Conservation (phyloP, 2,888 invertebrate species). For the Stenoptilia bipunctidactyla region DNA sequence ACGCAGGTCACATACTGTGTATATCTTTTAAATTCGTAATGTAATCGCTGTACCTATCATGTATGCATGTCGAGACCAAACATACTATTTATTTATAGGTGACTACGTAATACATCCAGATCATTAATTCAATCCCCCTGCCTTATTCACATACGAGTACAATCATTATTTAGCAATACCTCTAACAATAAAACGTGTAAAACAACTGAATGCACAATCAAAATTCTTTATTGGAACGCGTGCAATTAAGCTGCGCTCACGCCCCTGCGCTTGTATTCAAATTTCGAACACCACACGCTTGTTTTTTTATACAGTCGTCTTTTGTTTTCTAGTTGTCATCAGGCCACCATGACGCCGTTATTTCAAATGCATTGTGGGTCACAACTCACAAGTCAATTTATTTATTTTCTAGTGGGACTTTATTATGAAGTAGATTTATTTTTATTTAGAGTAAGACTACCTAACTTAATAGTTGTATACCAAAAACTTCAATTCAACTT, state of each 20-base stretch:
- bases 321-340: constrained; percentile 28
- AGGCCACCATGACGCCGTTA: constrained; percentile 3
- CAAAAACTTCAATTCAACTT: too few relatives aligned
- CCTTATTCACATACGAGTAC: background rate
- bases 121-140: background rate
- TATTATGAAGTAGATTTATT: too few relatives aligned
- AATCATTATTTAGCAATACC: background rate
- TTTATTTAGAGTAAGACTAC: too few relatives aligned
- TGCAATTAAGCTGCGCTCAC: constrained; percentile 48
- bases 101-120: background rate
- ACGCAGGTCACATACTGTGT: too few relatives aligned
- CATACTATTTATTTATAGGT: too few relatives aligned
- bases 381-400: too few relatives aligned
- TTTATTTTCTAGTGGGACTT: too few relatives aligned
- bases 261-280: constrained; percentile 57
- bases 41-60: too few relatives aligned
- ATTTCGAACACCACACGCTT: constrained; percentile 36
- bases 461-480: too few relatives aligned
- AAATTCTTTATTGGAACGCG: constrained; percentile 47
- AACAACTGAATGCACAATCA: constrained; percentile 51
- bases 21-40: too few relatives aligned
- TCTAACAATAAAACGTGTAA: constrained; percentile 35
- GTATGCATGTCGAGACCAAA: too few relatives aligned
- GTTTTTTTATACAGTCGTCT: constrained; percentile 21
- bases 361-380: too few relatives aligned